Conservation (phyloP, 64 coral and sea anemone species). For the Porites australiensis region DNA sequence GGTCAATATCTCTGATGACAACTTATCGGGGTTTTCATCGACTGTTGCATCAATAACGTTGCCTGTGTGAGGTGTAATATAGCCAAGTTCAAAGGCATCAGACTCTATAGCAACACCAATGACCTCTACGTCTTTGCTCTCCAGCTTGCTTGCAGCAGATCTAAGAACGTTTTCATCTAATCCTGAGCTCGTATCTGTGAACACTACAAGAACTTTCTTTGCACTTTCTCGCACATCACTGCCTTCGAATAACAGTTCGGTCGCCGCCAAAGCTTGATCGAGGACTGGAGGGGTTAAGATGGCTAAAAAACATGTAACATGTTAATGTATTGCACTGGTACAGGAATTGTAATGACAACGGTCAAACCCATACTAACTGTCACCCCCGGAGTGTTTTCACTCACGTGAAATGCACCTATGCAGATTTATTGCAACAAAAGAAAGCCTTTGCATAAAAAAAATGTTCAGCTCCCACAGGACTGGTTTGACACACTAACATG, state of each 20-base stretch:
- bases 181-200: conserved; percentile 72
- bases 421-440: no score
- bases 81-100: conserved; percentile 41
- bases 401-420: no score
- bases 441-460: no score
- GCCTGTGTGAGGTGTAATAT: conserved; percentile 71
- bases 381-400: no score
- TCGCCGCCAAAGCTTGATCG: conserved; percentile 58
- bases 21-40: conserved; percentile 53
- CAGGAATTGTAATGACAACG: no score
- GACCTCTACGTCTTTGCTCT: conserved; percentile 62
- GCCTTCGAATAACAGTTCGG: conserved; percentile 63
- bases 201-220: conserved; percentile 79
- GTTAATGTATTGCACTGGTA: no score
- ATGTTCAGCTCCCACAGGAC: no score
- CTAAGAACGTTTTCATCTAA: conserved; percentile 28
- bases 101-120: conserved; percentile 64
- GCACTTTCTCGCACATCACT: conserved; percentile 51
- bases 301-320: not conserved
- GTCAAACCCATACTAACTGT: no score
- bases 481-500: no score
- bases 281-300: conserved; percentile 30
- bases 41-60: conserved; percentile 57
- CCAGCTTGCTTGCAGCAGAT: conserved; percentile 28
- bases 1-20: conserved; percentile 3